phyloP scores from a whole-genome alignment of 2,888 invertebrate genomes.

The Nephrotoma guestfalica region DNA sequence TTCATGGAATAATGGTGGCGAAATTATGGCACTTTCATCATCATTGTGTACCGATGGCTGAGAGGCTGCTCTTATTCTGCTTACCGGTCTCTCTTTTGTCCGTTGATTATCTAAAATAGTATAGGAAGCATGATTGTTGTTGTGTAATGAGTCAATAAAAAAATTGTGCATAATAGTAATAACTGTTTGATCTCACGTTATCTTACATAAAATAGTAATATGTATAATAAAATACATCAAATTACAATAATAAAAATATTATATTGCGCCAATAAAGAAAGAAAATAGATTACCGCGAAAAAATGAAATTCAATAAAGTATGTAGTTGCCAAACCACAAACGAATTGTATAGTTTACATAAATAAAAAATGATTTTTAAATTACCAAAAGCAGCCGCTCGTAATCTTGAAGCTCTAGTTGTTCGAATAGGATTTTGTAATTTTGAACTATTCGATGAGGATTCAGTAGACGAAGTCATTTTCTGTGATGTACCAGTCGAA shows the following conservation, averaged over 20 bases:
- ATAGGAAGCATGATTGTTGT: not conserved
- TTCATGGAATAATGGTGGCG: not conserved
- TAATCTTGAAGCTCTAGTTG: conserved; percentile 55
- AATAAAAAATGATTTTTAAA: conserved; percentile 13
- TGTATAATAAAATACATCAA: not conserved
- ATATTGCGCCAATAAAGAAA: not conserved
- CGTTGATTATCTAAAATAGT: not conserved
- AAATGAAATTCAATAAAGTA: not conserved
- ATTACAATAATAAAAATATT: not conserved
- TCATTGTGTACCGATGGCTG: not conserved
- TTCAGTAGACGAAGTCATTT: conserved; percentile 14
- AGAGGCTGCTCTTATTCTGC: not conserved
- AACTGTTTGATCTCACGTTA: not conserved
- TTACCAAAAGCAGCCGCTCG: conserved; percentile 46
- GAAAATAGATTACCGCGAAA: not conserved
- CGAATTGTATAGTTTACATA: not conserved
- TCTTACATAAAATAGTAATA: not conserved
- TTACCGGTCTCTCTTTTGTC: not conserved
- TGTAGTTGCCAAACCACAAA: not conserved
- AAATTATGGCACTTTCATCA: not conserved
- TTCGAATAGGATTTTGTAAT: conserved; percentile 37
- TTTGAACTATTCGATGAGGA: conserved; percentile 9
- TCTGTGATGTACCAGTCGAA: conserved; percentile 10
- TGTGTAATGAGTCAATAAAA: not conserved
- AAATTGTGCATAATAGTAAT: not conserved